phyloP scores from a whole-genome alignment of 2,797 vertebrate species.

The Aplochiton taeniatus region DNA sequence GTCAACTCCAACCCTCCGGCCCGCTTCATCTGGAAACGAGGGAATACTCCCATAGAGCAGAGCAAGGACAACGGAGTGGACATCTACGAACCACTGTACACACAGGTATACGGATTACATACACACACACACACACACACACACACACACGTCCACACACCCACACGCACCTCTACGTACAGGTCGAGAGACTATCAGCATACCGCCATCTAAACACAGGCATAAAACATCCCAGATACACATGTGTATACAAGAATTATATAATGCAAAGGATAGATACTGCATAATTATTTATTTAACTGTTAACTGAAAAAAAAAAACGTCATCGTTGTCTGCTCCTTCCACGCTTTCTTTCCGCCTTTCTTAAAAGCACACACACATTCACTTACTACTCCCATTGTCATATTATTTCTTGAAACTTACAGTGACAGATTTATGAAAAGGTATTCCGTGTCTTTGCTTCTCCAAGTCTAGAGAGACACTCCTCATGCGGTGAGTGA shows the following conservation, averaged over 20 bases:
- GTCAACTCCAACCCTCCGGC: slow-evolving; percentile 97
- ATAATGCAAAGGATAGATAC: too few relatives aligned
- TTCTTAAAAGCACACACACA: too few relatives aligned
- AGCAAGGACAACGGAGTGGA: slow-evolving; percentile 97
- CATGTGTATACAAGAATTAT: not conserved
- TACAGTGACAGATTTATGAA: too few relatives aligned
- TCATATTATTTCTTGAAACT: too few relatives aligned
- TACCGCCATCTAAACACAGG: slow-evolving; percentile 4
- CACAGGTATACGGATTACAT: slow-evolving; percentile 78
- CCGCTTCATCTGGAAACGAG: slow-evolving; percentile 97
- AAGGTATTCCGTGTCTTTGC: not conserved
- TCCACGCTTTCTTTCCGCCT: too few relatives aligned
- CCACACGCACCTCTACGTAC: not conserved
- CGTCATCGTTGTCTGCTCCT: too few relatives aligned
- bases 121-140: slow-evolving; percentile 1
- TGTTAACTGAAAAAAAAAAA: too few relatives aligned
- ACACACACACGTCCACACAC: not conserved
- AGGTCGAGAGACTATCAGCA: not conserved
- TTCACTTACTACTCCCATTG: too few relatives aligned
- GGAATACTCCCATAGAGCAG: slow-evolving; percentile 83
- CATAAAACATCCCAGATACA: slow-evolving; percentile 1
- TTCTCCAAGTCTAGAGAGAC: not conserved
- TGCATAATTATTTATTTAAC: too few relatives aligned
- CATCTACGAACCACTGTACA: slow-evolving; percentile 98
- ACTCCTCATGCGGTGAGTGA: not conserved